Conservation (phyloP, 2,797 vertebrate genomes). For the Salarias fasciatus region DNA sequence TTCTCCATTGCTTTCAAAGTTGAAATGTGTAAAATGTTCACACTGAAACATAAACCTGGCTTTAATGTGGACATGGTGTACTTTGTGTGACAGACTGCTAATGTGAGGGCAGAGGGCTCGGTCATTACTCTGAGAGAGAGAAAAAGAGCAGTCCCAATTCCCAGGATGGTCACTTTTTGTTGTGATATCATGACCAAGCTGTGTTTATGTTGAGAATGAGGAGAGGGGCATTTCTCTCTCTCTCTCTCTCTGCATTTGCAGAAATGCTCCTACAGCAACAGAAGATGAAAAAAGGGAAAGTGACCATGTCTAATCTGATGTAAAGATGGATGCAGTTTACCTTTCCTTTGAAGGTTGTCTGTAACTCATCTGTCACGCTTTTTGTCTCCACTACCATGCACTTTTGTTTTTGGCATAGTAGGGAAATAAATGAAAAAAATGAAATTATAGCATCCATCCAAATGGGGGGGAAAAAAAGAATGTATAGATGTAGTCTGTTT, state of each 20-base stretch:
- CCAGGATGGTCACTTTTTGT: conserved; percentile 59
- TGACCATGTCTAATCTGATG: conserved; percentile 48
- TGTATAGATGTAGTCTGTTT: no score
- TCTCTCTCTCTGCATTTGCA: conserved; percentile 42
- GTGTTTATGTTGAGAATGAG: conserved; percentile 68
- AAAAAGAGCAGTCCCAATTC: conserved; percentile 56
- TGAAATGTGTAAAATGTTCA: conserved; percentile 66
- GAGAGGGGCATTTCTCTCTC: conserved; percentile 50
- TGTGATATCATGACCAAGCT: conserved; percentile 66
- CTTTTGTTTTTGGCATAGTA: no score
- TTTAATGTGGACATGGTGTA: conserved; percentile 63
- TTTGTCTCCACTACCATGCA: no score
- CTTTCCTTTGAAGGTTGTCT: conserved; percentile 47
- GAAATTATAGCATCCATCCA: no score
- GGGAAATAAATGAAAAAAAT: no score
- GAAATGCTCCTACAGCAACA: conserved; percentile 44
- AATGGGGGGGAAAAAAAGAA: no score
- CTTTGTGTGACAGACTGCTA: conserved; percentile 70
- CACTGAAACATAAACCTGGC: conserved; percentile 68
- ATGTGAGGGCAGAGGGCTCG: conserved; percentile 66
- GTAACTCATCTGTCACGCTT: conserved; percentile 18
- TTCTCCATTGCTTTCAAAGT: conserved; percentile 47
- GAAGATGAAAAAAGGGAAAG: conserved; percentile 25
- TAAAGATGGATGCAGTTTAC: conserved; percentile 35
- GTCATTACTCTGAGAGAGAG: conserved; percentile 59